phyloP scores from a whole-genome alignment of 64 coral and sea anemone genomes.

The Actinia equina region DNA sequence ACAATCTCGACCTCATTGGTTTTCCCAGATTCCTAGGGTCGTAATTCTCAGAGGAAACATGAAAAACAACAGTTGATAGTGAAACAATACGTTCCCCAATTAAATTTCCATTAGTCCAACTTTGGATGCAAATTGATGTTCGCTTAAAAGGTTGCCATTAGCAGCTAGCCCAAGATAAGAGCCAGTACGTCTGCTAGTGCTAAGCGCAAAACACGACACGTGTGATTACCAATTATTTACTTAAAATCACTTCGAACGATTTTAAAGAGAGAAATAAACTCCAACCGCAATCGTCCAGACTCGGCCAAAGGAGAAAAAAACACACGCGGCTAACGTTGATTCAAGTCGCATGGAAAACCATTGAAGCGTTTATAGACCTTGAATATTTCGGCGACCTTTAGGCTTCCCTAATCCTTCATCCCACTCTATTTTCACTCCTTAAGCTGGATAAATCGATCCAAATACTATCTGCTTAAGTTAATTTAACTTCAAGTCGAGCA shows the following conservation, averaged over 20 bases:
- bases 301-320: slow-evolving; percentile 33
- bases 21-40: not conserved
- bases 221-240: slow-evolving; percentile 46
- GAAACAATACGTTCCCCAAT: slow-evolving; percentile 92
- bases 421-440: slow-evolving; percentile 16
- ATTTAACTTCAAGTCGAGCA: not conserved
- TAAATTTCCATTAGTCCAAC: slow-evolving; percentile 94
- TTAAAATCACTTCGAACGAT: slow-evolving; percentile 29
- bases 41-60: slow-evolving; percentile 42
- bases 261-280: slow-evolving; percentile 23
- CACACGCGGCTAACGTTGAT: slow-evolving; percentile 44
- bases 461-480: slow-evolving; percentile 6
- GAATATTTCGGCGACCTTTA: slow-evolving; percentile 26
- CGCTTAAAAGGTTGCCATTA: slow-evolving; percentile 99
- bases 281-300: slow-evolving; percentile 20
- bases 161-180: slow-evolving; percentile 85
- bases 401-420: slow-evolving; percentile 23
- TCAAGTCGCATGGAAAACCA: slow-evolving; percentile 33
- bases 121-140: slow-evolving; percentile 89
- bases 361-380: slow-evolving; percentile 4
- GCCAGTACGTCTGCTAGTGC: slow-evolving; percentile 19
- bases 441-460: slow-evolving; percentile 26
- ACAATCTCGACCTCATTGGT: not conserved
- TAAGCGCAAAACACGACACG: slow-evolving; percentile 50
- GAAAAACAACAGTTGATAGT: slow-evolving; percentile 62